These are phyloP conservation scores for Entomobrya proxima DNA, from an alignment of 2,888 invertebrate genomes.

Conservation along the genomic window DNA sequence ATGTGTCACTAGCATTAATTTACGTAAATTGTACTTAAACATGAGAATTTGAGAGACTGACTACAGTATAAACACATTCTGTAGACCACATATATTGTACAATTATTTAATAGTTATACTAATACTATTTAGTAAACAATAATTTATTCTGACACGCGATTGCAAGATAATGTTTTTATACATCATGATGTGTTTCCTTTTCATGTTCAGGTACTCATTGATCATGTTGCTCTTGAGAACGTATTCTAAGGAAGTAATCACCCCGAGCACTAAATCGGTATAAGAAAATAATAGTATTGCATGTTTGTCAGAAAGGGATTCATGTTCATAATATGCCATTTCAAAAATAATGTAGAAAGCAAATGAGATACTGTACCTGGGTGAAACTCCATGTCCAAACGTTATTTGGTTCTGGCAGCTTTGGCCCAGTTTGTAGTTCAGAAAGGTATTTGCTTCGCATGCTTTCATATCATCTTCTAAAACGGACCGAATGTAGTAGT, in stretches of 20 bases:
- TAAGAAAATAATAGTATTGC: too few relatives aligned
- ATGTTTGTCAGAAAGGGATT: background rate
- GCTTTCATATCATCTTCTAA: slow-evolving; percentile 61
- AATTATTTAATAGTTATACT: slow-evolving; percentile 7
- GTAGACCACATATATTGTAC: slow-evolving; percentile 4
- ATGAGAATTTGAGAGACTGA: too few relatives aligned
- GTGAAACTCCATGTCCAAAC: slow-evolving; percentile 65
- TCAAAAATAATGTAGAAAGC: too few relatives aligned
- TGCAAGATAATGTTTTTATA: background rate
- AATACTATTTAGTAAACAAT: slow-evolving; percentile 31
- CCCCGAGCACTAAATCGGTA: slow-evolving; percentile 49
- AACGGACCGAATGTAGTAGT: slow-evolving; percentile 68
- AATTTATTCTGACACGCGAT: slow-evolving; percentile 43
- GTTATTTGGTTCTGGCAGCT: slow-evolving; percentile 61
- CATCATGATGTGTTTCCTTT: slow-evolving; percentile 5
- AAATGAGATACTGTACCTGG: background rate
- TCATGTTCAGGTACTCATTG: slow-evolving; percentile 2
- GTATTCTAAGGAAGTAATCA: slow-evolving; percentile 56
- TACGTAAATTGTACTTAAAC: too few relatives aligned
- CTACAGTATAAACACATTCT: background rate
- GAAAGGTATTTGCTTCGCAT: slow-evolving; percentile 63
- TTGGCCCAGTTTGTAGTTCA: slow-evolving; percentile 64
- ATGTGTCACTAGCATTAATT: too few relatives aligned
- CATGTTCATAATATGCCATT: background rate
- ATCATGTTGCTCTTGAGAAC: slow-evolving; percentile 40